Evolutionary conservation across 2,888 invertebrate genomes (phyloP).

Genomic region (Pollenia labialis): DNA sequence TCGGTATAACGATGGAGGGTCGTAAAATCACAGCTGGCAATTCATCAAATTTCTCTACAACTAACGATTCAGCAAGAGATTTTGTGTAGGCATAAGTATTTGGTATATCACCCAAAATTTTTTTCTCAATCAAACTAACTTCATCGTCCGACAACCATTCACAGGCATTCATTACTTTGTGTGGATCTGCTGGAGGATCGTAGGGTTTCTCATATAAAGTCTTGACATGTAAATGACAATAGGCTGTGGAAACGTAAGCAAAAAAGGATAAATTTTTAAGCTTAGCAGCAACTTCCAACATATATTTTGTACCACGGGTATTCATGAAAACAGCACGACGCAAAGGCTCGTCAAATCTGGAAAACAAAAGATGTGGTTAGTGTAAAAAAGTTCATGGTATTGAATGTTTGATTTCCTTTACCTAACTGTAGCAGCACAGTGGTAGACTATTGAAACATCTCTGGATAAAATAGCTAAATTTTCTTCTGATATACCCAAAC

Average conservation of each 20-base stretch:
- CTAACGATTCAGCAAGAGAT: slow-evolving; percentile 93
- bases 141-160: slow-evolving; percentile 92
- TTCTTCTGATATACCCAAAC: slow-evolving; percentile 88
- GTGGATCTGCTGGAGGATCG: slow-evolving; percentile 91
- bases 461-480: slow-evolving; percentile 88
- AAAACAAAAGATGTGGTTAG: background rate
- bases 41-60: slow-evolving; percentile 90
- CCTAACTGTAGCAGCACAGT: slow-evolving; percentile 90
- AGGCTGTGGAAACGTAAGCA: slow-evolving; percentile 92
- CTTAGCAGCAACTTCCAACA: slow-evolving; percentile 92
- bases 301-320: slow-evolving; percentile 94
- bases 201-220: slow-evolving; percentile 94
- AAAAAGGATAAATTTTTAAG: slow-evolving; percentile 90
- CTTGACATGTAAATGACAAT: slow-evolving; percentile 94
- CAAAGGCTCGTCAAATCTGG: slow-evolving; percentile 94
- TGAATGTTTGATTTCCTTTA: slow-evolving; percentile 66
- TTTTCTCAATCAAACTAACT: slow-evolving; percentile 87
- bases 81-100: slow-evolving; percentile 97
- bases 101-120: slow-evolving; percentile 90
- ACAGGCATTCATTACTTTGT: slow-evolving; percentile 89
- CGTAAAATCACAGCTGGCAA: slow-evolving; percentile 92
- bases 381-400: background rate
- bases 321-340: slow-evolving; percentile 96
- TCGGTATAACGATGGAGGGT: slow-evolving; percentile 95
- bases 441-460: slow-evolving; percentile 93